Evolutionary conservation across 2,888 invertebrate species (phyloP), one percentile per base, ranked within the genome.

Genomic region (Allolobophora icterica): DNA sequence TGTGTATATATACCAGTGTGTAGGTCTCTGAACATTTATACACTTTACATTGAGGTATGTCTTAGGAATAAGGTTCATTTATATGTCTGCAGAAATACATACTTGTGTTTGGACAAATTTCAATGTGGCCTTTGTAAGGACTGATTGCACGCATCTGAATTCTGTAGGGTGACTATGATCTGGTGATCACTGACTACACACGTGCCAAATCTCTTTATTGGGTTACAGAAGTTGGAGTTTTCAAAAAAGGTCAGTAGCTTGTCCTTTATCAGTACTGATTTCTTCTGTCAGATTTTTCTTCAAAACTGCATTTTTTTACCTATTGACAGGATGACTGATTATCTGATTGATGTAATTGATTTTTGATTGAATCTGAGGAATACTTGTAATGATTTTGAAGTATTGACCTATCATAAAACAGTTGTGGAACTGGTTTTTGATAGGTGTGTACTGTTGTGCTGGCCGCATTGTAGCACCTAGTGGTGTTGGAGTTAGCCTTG

Each of bases 121-220:
- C 52, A 17, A 52, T 52, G 52, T 24, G 24, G 24, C 5, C 24
- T 24, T 52, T 24, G 6, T 52, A 52, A 13, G 19, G 45, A 17
- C 45, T 19, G 52, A 52, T 24, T 24, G 24, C 21, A 24, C 24
- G 52, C 52, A 52, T 52, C 21, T 71, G 8, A 19, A 1, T 42
- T 89, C 24, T 45, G 35, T 38, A 96, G 94, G 98, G 98, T 90
- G 99, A 99, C 95, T 99, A 98, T 95, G 99, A 99, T 95, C 97
- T 98, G 90, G 98, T 99, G 38, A 98, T 99, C 92, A 99, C 99
- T 95, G 99, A 99, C 95, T 99, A 99, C 95, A 97, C 98, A 1
- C 96, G 99, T 93, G 99, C 98, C 8, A 98, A 98, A 95, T 98
- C 99, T 94, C 96, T 99, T 42, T 99, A 99, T 96, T 97, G 98